These are phyloP conservation scores for Thalassophryne amazonica DNA, from an alignment of 2,797 vertebrate species.

Conservation along the genomic window DNA sequence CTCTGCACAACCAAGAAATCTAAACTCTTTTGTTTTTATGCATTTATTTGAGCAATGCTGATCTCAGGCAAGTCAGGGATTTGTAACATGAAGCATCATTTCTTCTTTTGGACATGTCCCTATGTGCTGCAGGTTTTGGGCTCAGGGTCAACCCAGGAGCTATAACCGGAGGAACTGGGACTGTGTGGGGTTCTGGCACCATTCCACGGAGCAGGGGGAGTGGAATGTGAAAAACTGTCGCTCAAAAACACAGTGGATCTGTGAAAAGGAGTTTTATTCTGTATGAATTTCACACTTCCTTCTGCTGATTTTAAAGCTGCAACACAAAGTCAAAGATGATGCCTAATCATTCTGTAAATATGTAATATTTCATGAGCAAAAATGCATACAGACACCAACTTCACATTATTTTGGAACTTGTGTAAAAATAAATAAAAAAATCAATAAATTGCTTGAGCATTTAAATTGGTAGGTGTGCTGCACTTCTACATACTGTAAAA, in stretches of 20 bases:
- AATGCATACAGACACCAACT: too few species aligned
- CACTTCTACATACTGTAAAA: too few species aligned
- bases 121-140: slow-evolving; percentile 51
- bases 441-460: too few species aligned
- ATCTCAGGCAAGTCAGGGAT: background rate
- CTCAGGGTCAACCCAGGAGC: slow-evolving; percentile 59
- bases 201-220: accelerated
- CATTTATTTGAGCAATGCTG: accelerated
- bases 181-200: slow-evolving; percentile 61
- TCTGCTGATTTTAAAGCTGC: too few species aligned
- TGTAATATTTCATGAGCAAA: too few species aligned
- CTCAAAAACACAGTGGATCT: slow-evolving; percentile 41
- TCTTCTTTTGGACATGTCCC: background rate
- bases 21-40: too few species aligned
- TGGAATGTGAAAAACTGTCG: slow-evolving; percentile 68
- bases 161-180: slow-evolving; percentile 51
- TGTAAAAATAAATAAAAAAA: too few species aligned
- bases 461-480: too few species aligned
- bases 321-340: too few species aligned
- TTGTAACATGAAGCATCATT: background rate
- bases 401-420: too few species aligned
- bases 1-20: background rate
- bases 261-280: slow-evolving; percentile 39
- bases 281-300: too few species aligned
- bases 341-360: too few species aligned